phyloP scores from a whole-genome alignment of 2,888 invertebrate genomes.

The Cephus runcator region DNA sequence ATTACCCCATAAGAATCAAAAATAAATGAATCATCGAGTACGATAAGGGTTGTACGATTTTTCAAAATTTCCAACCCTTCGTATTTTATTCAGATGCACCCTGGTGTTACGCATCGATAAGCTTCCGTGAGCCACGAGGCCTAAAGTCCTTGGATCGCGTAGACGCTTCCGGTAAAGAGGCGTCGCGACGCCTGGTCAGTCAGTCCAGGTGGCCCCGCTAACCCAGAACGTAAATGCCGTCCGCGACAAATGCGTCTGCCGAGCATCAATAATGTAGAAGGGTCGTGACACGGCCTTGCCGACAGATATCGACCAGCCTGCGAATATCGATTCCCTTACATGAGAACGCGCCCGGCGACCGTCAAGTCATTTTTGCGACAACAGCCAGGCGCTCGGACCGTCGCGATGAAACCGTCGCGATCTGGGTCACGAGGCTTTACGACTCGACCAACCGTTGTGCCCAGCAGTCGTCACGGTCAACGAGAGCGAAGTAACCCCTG shows the following conservation, averaged over 20 bases:
- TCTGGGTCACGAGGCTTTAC: not conserved
- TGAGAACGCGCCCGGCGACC: conserved; percentile 1
- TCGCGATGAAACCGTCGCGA: not conserved
- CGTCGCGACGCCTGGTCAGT: not conserved
- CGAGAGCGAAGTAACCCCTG: not conserved
- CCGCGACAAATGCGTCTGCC: conserved; percentile 44
- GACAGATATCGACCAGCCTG: conserved; percentile 49
- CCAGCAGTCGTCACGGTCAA: not conserved
- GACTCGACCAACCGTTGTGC: not conserved
- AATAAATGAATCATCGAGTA: not conserved
- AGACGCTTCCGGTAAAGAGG: not conserved
- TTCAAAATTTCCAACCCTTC: too few species aligned
- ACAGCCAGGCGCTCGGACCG: not conserved
- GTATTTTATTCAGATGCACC: too few species aligned
- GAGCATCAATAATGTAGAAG: conserved; percentile 57
- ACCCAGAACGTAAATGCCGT: not conserved
- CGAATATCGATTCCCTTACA: conserved; percentile 49
- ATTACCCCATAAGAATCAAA: not conserved
- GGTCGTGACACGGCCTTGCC: conserved; percentile 57
- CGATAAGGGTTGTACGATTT: not conserved
- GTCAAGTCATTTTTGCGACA: conserved; percentile 8
- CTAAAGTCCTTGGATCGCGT: not conserved
- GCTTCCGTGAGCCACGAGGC: not conserved
- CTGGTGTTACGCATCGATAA: too few species aligned
- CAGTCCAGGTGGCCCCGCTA: not conserved